phyloP scores from a whole-genome alignment of 2,113 vertebrate genomes.

The Rhea pennata region DNA sequence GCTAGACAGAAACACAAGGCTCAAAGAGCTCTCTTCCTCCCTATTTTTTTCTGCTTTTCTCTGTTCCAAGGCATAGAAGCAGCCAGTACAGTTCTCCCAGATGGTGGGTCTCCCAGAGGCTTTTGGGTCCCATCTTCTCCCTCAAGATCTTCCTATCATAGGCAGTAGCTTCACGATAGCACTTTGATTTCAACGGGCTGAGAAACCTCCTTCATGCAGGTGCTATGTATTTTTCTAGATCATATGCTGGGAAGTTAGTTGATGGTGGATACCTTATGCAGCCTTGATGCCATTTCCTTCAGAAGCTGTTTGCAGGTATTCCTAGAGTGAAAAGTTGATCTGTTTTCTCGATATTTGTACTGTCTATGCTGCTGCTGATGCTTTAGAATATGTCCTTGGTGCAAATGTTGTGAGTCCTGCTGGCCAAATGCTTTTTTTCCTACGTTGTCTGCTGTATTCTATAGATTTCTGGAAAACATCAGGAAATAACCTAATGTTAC shows the following conservation, averaged over 20 bases:
- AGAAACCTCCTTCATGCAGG: neutral
- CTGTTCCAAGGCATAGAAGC: neutral
- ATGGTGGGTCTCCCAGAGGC: neutral
- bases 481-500: neutral
- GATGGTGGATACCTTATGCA: neutral
- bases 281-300: neutral
- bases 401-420: neutral
- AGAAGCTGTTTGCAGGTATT: neutral
- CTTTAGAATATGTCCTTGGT: neutral
- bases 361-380: neutral
- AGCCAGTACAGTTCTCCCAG: neutral
- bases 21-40: neutral
- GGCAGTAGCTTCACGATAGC: accelerated
- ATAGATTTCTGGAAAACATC: neutral
- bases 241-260: accelerated
- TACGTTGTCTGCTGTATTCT: neutral
- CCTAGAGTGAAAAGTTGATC: neutral
- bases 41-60: neutral
- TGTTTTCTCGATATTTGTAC: neutral
- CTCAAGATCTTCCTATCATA: neutral
- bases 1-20: neutral
- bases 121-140: neutral
- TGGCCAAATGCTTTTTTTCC: neutral
- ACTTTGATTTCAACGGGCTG: neutral
- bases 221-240: neutral